Base-by-base conservation (phyloP, 1,140 invertebrate genomes). In the Globodera ellingtonae region DNA sequence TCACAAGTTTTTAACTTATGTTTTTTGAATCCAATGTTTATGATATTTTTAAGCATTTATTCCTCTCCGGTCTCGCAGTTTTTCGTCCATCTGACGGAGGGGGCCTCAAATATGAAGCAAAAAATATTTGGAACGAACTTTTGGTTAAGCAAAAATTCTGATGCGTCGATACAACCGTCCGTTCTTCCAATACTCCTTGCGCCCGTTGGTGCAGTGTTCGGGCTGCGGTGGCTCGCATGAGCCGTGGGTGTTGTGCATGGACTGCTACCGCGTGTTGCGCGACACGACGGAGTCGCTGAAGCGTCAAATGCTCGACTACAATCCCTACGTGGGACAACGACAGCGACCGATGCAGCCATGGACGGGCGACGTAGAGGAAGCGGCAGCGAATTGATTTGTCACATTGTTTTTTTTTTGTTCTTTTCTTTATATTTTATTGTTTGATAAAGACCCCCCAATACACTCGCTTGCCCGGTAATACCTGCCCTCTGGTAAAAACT, bases 201-300 rank as follows among this genome's bases (percentile, higher is more conserved):
- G 46, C 2, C 67, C 67, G 67, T 47, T 70, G 67, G 46, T 35
- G 7, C 35, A 13, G 24, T 70, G 67, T 7, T 6, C 24, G 24
- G 6, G 46, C 10, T 70, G 67, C 67, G 35, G 67, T 10, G 67
- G 21, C 13, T 24, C 46, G 9, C 67, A 70, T 18, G 24, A 35
- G 24, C 67, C 67, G 35, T 70, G 67, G 67, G 67, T 70, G 67
- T 10, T 70, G 35, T 70, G 67, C 18, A 10, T 70, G 67, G n/a
- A 70, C 67, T 70, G 67, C 67, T 70, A 70, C 67, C 24, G 46
- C 9, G 67, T 70, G 24, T 18, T 70, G 67, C 67, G 67, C 9
- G 46, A 47, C 66, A n/a, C 10, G 9, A 69, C 66, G n/a, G 66
- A 69, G 66, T 2, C 66, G 18, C 8, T 69, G 9, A 69, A 69